These are phyloP conservation scores for Chloroceryle inda DNA, from an alignment of 2,797 vertebrate species.

Conservation along the genomic window DNA sequence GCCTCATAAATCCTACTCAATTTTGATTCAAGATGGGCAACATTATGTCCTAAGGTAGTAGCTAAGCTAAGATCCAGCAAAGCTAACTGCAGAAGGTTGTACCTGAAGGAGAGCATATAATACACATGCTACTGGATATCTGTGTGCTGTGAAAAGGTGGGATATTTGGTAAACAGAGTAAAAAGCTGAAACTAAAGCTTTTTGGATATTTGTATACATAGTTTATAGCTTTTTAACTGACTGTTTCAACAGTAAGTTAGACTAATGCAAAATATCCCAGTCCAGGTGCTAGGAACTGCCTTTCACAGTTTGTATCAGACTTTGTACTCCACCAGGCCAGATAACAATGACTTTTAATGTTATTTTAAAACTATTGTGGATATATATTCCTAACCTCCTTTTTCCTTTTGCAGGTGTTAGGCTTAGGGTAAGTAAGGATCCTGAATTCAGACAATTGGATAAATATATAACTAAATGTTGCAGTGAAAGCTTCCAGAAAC, in stretches of 20 bases:
- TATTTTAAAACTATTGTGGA: neutral
- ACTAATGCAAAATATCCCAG: neutral
- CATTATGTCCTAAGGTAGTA: neutral
- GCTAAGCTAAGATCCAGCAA: neutral
- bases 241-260: neutral
- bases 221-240: neutral
- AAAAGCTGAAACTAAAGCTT: neutral
- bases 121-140: neutral
- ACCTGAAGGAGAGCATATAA: neutral
- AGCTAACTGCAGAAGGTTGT: neutral
- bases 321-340: neutral
- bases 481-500: slow-evolving; percentile 60
- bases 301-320: neutral
- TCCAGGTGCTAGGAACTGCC: neutral
- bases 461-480: slow-evolving; percentile 39
- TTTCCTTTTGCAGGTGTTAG: neutral
- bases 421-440: neutral
- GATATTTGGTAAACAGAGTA: neutral
- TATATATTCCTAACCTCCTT: neutral
- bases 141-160: neutral
- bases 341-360: neutral
- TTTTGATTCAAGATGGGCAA: slow-evolving; percentile 6
- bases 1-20: slow-evolving; percentile 34
- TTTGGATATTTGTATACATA: neutral
- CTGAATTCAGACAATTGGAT: neutral